Evolutionary conservation across 1,140 invertebrate species (phyloP), one percentile per base, ranked within the genome.

Genomic region (Coptotermes formosanus): DNA sequence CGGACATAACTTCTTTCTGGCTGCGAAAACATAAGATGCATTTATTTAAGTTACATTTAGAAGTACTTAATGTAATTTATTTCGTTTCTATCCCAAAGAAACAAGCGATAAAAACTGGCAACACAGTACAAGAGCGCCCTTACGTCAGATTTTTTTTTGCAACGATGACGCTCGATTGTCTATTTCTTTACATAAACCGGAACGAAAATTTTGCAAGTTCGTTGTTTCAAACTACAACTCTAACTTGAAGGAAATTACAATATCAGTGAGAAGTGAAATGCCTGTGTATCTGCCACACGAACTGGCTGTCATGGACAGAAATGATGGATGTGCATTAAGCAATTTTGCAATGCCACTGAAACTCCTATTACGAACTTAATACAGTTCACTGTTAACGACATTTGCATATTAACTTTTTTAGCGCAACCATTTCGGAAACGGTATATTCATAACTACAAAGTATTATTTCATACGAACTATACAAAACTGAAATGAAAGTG

Each of bases 271-370:
- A 14, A 30, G 64, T 75, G 25, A 16, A 30, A 75, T 30, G 64
- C 30, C 64, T 75, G 64, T 2, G 14, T 75, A 9, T 30, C 25
- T 75, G 21, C n/a, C 64, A 75, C 64, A 12, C n/a, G 64, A 75
- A n/a, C 25, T 75, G 14, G 25, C 64, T 75, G 64, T 75, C 64
- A 75, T 12, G 64, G 25, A 8, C 64, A 75, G 64, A 30, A 38
- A 75, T 75, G 19, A 75, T 75, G 25, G 64, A 75, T 75, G 64
- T 75, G 64, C 64, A 30, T 75, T 75, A 30, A 75, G 64, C 64
- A 75, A 75, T 75, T 75, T 75, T 75, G 64, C n/a, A 69, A 75
- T 75, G 64, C 25, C n/a, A 75, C 30, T 75, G 64, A 75, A 75
- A 75, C 25, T 75, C 64, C 64, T 75, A 11, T 75, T 30, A 30